Base-by-base conservation (phyloP, 37 sponge, comb jelly and placozoan genomes). In the Amphimedon queenslandica region DNA sequence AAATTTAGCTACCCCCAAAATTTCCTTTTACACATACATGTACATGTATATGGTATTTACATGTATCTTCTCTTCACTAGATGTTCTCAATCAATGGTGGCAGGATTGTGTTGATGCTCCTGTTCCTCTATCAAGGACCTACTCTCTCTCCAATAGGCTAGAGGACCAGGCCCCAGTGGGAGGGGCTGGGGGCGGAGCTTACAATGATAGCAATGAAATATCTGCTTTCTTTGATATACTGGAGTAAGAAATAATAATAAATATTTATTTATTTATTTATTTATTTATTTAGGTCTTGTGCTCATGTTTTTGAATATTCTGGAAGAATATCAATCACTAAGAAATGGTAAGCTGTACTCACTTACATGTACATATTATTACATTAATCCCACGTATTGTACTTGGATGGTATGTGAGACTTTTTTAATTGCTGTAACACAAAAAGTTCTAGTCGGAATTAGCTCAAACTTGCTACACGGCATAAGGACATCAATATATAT, bases 161-260 rank as follows among this genome's bases (percentile, higher is more conserved):
- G 76, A 74, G 20, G 87, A 86, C 25, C 55, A 27, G 2, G 18
- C 61, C 21, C 21, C 61, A 25, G 24, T 13, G 8, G 53, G 13
- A n/a, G n/a, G n/a, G n/a, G n/a, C n/a, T n/a, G n/a, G n/a, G n/a
- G n/a, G n/a, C n/a, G n/a, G n/a, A n/a, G n/a, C n/a, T n/a, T n/a
- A n/a, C n/a, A n/a, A n/a, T n/a, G 68, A 73, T 10, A 72, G 69
- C 53, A 63, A 81, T 35, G 72, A 80, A 23, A 60, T 84, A 28
- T 21, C 81, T 63, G 63, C 56, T 40, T 90, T 90, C 74, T 90
- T 90, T 42, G 80, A 90, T 32, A 2, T 84, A 21, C 55, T 90
- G 21, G 78, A 84, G 90, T 90, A 47, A 61, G 90, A 79, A 18
- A 13, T 67, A 40, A 34, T 13, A 13, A 24, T 29, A 30, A 24